Evolutionary conservation across 2,888 invertebrate species (phyloP), one percentile per base, ranked within the genome.

Genomic region (Meloe dianella): DNA sequence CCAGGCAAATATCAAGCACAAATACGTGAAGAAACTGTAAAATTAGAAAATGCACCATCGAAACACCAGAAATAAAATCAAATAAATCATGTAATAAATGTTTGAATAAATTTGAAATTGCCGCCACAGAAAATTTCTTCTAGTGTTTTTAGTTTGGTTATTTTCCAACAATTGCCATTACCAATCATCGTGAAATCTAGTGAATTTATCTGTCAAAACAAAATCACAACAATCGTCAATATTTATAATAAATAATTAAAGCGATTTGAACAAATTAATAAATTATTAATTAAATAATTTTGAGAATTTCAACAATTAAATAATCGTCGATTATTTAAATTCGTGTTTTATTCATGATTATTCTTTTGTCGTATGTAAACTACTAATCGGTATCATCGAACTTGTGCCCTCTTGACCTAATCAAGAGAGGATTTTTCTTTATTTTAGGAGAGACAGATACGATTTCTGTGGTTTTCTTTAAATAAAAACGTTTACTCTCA

Each of bases 1-100:
- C 89, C 92, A 47, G 90, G 91, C 69, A 85, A 86, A 71, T 92
- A 85, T 84, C 88, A 87, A 77, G 87, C 88, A 17, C 85, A 82
- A 72, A 87, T 92, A 67, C 88, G 86, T 24, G 81, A 86, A 64
- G 90, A 92, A 64, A 90, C 88, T 10, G 74, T 84, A 0, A 88
- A 87, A 79, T 74, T 90, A 61, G 90, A 91, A 32, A 93, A 93
- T 82, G 84, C 88, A 4, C 86, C 88, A 2, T 90, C 85, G 73
- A 86, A 89, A 81, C 61, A 67, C 10, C 64, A n/a, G 64, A 57
- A n/a, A 17, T 7, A 24, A 24, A n/a, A n/a, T n/a, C 9, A 57
- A 57, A 17, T 57, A 8, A 22, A 24, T 0, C 7, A 22, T 57
- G 27, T 3, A 22, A 1, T 54, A 22, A 9, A 61, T 12, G 7